Conservation (phyloP, 2,113 vertebrate genomes). For the Orycteropus afer region DNA sequence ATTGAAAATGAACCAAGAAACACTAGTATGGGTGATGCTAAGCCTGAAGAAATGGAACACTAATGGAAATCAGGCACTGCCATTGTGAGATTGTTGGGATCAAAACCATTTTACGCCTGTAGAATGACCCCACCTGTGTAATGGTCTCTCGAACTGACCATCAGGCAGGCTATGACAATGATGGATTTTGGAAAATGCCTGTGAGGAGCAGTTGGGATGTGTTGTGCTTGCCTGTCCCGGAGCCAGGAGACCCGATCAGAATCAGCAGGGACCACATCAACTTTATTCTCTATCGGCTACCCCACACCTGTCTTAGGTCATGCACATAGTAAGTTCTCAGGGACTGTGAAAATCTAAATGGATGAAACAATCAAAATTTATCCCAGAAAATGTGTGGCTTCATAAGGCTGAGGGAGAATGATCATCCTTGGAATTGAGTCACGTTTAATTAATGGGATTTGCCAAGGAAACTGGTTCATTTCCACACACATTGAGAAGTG, state of each 20-base stretch:
- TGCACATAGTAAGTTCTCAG: background rate
- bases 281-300: background rate
- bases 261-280: background rate
- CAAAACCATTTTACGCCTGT: too few species aligned
- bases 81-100: background rate
- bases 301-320: background rate
- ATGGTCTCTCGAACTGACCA: fast-evolving
- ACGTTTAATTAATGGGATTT: background rate
- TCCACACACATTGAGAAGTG: background rate
- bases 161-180: background rate
- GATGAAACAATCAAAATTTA: background rate
- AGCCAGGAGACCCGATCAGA: background rate
- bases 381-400: background rate
- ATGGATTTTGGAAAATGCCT: background rate
- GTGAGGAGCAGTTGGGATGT: background rate
- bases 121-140: too few species aligned
- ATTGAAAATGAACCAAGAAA: background rate
- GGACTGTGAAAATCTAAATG: background rate
- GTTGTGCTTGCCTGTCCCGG: background rate
- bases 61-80: background rate
- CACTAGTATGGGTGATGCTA: background rate
- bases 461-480: background rate
- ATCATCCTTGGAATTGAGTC: background rate
- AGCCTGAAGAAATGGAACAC: background rate
- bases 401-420: background rate